Conservation (phyloP, 2,797 vertebrate species). For the Pipistrellus kuhlii region DNA sequence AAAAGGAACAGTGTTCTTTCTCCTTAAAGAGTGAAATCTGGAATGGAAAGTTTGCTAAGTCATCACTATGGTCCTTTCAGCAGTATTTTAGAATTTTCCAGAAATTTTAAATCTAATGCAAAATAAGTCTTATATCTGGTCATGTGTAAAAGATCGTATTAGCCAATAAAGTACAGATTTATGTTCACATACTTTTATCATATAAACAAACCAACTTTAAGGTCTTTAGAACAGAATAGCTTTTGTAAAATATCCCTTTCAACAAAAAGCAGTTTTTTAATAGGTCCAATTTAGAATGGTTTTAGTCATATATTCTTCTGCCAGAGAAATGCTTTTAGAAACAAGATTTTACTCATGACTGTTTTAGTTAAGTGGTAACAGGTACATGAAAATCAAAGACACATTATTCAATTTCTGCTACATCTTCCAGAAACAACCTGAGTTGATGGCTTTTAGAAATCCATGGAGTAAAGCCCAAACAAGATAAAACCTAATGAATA, state of each 20-base stretch:
- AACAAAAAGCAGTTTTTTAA: slow-evolving; percentile 26
- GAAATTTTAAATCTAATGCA: slow-evolving; percentile 35
- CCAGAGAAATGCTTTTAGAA: slow-evolving; percentile 52
- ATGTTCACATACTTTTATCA: background rate
- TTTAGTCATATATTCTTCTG: background rate
- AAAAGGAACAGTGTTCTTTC: slow-evolving; percentile 45
- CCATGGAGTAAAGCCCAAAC: slow-evolving; percentile 41
- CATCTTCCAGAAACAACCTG: slow-evolving; percentile 28
- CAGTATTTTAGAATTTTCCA: slow-evolving; percentile 64
- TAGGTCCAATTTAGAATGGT: background rate
- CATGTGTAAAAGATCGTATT: slow-evolving; percentile 22
- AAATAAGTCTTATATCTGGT: slow-evolving; percentile 21
- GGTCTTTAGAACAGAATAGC: background rate
- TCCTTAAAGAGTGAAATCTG: slow-evolving; percentile 31
- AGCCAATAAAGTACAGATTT: background rate
- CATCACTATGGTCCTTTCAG: slow-evolving; percentile 13
- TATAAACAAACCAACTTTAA: slow-evolving; percentile 3
- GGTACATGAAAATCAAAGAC: slow-evolving; percentile 34
- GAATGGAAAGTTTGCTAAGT: slow-evolving; percentile 29
- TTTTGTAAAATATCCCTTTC: background rate
- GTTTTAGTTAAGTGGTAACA: slow-evolving; percentile 7
- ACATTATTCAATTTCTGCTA: slow-evolving; percentile 41
- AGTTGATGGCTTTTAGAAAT: slow-evolving; percentile 47
- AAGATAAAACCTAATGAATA: slow-evolving; percentile 44
- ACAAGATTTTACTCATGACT: slow-evolving; percentile 25